Evolutionary conservation across 1,140 invertebrate genomes (phyloP), one percentile per base, ranked within the genome.

Genomic region (Macrobrachium rosenbergii): DNA sequence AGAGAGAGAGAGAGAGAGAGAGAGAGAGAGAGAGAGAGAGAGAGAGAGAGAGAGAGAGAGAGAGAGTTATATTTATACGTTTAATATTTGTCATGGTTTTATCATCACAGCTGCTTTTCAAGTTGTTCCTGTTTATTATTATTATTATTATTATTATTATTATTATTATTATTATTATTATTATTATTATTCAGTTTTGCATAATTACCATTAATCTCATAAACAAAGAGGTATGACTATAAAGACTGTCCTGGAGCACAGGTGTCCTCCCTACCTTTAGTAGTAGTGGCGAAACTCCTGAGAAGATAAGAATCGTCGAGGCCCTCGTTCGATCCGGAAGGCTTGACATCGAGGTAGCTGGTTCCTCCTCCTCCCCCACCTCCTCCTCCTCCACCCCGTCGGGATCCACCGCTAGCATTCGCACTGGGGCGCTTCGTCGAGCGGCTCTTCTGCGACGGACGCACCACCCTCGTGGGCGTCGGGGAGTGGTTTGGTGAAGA

Each of bases 281-380:
- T 83, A 2, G 90, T 90, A 43, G 89, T 89, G 17, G 80, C 80
- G 82, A 90, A 90, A 79, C 88, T 90, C 73, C 90, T 81, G 60
- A 90, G 85, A 0, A 89, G 82, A 77, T 90, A 90, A 16, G 87
- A 81, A 23, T 90, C 90, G 82, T 90, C 90, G n/a, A 89, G 83
- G 16, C 64, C 63, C 73, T 90, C 89, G 64, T 82, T 83, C 58
- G 83, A 88, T 19, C 80, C 67, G 6, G 83, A 87, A 19, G 89
- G 87, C 62, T 88, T 85, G 23, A 90, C 89, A 16, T 90, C 89
- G 37, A 90, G 82, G 75, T 80, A 90, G 37, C 87, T 84, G 14
- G 79, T 73, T 8, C 60, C 83, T 14, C 58, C 75, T 17, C n/a
- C 28, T 23, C 60, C 72, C 2, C 23, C 62, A 5, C 62, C 69